These are phyloP conservation scores for Flexamia atlantica DNA, from an alignment of 2,888 invertebrate species.

Conservation along the genomic window DNA sequence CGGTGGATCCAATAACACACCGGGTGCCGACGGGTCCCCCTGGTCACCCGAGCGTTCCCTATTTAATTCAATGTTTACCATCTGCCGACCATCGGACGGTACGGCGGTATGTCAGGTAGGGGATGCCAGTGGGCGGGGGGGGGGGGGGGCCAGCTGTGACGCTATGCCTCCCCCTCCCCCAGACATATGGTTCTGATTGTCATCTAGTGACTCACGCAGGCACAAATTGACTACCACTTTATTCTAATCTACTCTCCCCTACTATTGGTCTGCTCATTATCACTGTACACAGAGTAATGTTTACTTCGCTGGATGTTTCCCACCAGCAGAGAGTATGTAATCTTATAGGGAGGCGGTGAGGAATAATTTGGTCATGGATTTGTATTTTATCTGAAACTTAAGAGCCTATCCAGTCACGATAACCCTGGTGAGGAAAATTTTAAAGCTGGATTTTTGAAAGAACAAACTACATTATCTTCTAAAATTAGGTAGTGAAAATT, in stretches of 20 bases:
- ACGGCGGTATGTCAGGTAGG: slow-evolving; percentile 30
- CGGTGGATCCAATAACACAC: no score
- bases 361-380: neutral
- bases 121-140: neutral
- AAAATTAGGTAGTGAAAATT: no score
- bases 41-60: slow-evolving; percentile 8
- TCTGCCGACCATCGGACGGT: neutral
- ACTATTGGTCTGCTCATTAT: slow-evolving; percentile 53
- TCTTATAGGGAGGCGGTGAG: neutral
- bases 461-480: no score
- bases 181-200: slow-evolving; percentile 53
- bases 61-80: slow-evolving; percentile 31
- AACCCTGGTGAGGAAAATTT: no score
- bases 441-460: no score
- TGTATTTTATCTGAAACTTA: no score
- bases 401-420: no score
- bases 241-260: slow-evolving; percentile 59
- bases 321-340: neutral
- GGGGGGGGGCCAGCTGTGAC: neutral
- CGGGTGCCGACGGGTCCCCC: neutral
- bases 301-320: slow-evolving; percentile 42
- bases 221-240: slow-evolving; percentile 59
- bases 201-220: slow-evolving; percentile 52
- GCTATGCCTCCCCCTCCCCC: slow-evolving; percentile 45
- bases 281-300: slow-evolving; percentile 40